phyloP scores from a whole-genome alignment of 2,797 vertebrate genomes.

The Stomatorhinus walkeri region DNA sequence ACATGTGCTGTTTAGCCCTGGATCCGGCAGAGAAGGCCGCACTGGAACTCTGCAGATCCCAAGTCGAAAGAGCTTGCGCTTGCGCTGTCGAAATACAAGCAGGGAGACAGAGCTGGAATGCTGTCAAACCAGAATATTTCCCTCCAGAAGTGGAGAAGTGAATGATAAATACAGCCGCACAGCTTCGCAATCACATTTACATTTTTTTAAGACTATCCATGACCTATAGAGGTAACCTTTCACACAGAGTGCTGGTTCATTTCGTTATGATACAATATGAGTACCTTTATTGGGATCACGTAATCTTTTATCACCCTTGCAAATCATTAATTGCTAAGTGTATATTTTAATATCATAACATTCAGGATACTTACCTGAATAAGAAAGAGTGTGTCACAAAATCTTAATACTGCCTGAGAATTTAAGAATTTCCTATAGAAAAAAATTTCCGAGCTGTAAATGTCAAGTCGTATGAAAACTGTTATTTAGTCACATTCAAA shows the following conservation, averaged over 20 bases:
- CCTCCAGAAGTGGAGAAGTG: background rate
- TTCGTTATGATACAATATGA: background rate
- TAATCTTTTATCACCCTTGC: background rate
- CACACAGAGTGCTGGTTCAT: background rate
- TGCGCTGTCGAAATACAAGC: background rate
- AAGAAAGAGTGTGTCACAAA: background rate
- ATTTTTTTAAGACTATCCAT: background rate
- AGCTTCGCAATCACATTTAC: background rate
- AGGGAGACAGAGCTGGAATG: background rate
- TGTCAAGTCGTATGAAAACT: slow-evolving; percentile 39
- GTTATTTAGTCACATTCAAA: slow-evolving; percentile 44
- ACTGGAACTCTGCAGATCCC: slow-evolving; percentile 2
- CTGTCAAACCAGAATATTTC: background rate
- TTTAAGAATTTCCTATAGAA: slow-evolving; percentile 23
- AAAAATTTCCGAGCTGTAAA: slow-evolving; percentile 23
- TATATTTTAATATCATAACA: background rate
- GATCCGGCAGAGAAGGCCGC: slow-evolving; percentile 11
- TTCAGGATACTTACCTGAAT: background rate
- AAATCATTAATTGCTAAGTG: background rate
- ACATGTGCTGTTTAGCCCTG: background rate
- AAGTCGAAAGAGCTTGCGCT: background rate
- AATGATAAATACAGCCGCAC: background rate
- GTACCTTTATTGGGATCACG: background rate
- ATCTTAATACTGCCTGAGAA: background rate
- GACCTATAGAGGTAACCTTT: background rate